A percentile compares a stretch with the other conserved stretches of the same genome.
Conservation (phyloP, 2,888 invertebrate genomes). For the Napeogenes inachia region DNA sequence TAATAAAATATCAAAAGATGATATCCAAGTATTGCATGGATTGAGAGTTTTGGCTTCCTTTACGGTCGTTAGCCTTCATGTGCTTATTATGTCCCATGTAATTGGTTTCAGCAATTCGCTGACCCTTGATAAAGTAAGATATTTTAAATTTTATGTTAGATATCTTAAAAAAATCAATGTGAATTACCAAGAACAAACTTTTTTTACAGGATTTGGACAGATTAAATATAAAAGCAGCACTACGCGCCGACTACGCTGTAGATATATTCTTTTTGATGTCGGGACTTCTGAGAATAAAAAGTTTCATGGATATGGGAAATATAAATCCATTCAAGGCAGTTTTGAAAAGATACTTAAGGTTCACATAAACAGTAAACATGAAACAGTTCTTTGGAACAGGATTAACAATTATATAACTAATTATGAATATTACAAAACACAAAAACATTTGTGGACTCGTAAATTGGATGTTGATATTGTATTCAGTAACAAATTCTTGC, state of each 20-base stretch:
- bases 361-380: no score
- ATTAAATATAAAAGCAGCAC: background rate
- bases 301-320: background rate
- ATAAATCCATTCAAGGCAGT: background rate
- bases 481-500: no score
- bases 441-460: no score
- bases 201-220: slow-evolving; percentile 6
- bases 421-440: no score
- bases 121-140: no score
- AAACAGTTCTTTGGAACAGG: background rate
- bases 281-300: slow-evolving; percentile 3
- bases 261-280: slow-evolving; percentile 9
- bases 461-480: no score
- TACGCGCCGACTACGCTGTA: background rate
- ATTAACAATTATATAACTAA: no score
- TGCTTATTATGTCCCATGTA: background rate
- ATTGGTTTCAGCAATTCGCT: no score
- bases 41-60: slow-evolving; percentile 29
- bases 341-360: slow-evolving; percentile 11
- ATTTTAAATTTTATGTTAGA: no score
- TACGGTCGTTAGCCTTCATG: slow-evolving; percentile 31
- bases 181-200: background rate
- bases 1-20: slow-evolving; percentile 31
- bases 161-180: no score
- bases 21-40: slow-evolving; percentile 37